phyloP scores from a whole-genome alignment of 2,888 invertebrate genomes.

The Brachyptera risi region DNA sequence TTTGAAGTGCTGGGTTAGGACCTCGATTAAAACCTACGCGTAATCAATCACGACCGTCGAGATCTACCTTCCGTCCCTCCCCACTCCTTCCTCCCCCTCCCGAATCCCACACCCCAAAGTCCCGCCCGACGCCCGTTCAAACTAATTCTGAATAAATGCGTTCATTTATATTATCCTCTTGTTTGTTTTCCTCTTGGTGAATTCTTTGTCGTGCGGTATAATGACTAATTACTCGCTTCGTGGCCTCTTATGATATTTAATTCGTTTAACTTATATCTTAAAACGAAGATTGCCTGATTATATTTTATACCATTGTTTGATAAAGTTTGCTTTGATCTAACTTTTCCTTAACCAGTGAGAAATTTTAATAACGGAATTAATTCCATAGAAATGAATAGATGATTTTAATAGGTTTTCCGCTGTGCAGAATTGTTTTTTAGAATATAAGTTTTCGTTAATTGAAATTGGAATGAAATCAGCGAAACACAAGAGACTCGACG shows the following conservation, averaged over 20 bases:
- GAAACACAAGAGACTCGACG: conserved; percentile 8
- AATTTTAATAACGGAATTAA: conserved; percentile 20
- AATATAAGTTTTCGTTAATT: conserved; percentile 15
- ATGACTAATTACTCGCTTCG: conserved; percentile 6
- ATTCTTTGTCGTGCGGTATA: background rate
- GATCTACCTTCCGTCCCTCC: background rate
- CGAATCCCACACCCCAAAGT: background rate
- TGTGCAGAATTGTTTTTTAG: conserved; percentile 2
- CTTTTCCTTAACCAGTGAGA: background rate
- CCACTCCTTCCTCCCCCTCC: background rate
- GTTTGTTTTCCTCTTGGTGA: background rate
- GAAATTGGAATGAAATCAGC: conserved; percentile 20
- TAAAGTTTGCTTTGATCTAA: conserved; percentile 13
- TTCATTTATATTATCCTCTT: background rate
- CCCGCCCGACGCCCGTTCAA: background rate
- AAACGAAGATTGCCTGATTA: conserved; percentile 15
- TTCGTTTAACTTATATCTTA: conserved; percentile 2
- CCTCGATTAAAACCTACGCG: conserved; percentile 6
- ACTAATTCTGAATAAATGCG: background rate
- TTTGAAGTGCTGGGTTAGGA: background rate
- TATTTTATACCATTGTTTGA: conserved; percentile 15
- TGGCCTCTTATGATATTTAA: conserved; percentile 7
- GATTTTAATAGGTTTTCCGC: conserved; percentile 18
- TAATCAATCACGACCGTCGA: conserved; percentile 12
- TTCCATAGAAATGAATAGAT: conserved; percentile 7